phyloP scores from a whole-genome alignment of 2,113 vertebrate species.

The Pseudois nayaur region DNA sequence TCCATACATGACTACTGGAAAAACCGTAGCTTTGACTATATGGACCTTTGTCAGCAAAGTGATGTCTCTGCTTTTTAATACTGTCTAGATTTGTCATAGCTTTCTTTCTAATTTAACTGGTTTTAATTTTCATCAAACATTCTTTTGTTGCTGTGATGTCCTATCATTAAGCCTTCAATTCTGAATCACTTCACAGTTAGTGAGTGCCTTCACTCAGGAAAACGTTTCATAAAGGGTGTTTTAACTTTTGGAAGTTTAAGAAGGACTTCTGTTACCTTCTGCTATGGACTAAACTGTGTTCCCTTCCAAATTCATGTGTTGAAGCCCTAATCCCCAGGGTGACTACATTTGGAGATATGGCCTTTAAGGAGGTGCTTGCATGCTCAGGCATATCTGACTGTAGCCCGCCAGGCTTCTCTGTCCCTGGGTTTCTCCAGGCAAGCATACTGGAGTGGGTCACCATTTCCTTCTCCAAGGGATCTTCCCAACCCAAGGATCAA shows the following conservation, averaged over 20 bases:
- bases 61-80: not conserved
- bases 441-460: not conserved
- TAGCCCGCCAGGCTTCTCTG: not conserved
- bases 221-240: not conserved
- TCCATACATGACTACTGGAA: not conserved
- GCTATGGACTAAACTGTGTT: not conserved
- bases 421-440: not conserved
- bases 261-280: not conserved
- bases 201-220: not conserved
- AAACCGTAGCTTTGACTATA: not conserved
- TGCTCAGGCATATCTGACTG: not conserved
- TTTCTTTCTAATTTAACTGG: not conserved
- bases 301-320: not conserved
- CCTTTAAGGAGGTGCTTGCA: not conserved
- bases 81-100: not conserved
- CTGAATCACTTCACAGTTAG: not conserved
- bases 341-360: not conserved
- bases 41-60: not conserved
- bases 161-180: conserved; percentile 3
- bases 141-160: not conserved
- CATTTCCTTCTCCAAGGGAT: not conserved
- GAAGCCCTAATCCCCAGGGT: not conserved
- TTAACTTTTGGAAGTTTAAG: not conserved
- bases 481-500: not conserved
- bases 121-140: conserved; percentile 3